phyloP scores from a whole-genome alignment of 1,140 invertebrate species.

The Carposina sasakii region DNA sequence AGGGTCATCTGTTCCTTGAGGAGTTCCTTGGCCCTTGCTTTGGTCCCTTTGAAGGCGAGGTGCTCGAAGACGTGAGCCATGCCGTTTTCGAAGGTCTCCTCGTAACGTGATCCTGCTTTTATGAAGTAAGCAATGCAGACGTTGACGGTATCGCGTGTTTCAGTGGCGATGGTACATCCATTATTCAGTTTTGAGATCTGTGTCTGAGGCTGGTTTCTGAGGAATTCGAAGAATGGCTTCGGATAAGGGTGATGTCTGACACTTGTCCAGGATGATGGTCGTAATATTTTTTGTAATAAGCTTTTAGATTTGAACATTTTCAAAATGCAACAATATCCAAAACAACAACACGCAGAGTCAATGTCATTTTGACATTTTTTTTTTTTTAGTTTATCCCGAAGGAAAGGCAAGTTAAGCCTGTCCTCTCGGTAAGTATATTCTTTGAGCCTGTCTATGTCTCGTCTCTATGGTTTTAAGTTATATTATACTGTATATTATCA shows the following conservation, averaged over 20 bases:
- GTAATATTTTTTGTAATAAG: too few species aligned
- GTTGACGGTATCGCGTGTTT: conserved; percentile 31
- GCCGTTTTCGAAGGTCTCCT: conserved; percentile 81
- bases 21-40: conserved; percentile 74
- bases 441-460: too few species aligned
- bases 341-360: too few species aligned
- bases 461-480: too few species aligned
- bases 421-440: too few species aligned
- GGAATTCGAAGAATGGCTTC: conserved; percentile 15
- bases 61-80: conserved; percentile 87
- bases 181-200: conserved; percentile 28
- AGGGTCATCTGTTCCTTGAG: conserved; percentile 83
- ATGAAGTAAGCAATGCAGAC: conserved; percentile 84
- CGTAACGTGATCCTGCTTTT: conserved; percentile 83
- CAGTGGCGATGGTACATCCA: conserved; percentile 40
- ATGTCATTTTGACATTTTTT: too few species aligned
- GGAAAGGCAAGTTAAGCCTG: too few species aligned
- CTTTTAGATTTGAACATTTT: too few species aligned
- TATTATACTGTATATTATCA: too few species aligned
- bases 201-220: conserved; percentile 25
- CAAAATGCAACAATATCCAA: too few species aligned
- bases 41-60: conserved; percentile 85
- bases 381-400: too few species aligned
- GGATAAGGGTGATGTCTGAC: conserved; percentile 13
- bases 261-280: background rate